Conservation (phyloP, 2,888 invertebrate species). For the Rambutsinella grinnellia region DNA sequence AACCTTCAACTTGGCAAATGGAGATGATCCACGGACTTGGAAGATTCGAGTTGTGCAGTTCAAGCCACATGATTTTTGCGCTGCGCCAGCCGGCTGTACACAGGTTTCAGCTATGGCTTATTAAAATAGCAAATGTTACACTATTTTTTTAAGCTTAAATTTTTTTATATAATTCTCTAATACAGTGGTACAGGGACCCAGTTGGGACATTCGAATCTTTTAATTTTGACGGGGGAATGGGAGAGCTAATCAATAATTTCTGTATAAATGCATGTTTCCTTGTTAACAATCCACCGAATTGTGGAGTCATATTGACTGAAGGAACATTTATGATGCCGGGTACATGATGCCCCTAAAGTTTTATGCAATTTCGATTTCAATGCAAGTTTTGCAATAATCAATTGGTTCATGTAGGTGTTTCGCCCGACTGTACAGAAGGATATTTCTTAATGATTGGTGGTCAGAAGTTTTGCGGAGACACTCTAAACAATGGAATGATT, state of each 20-base stretch:
- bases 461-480: conserved; percentile 60
- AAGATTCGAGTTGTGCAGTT: conserved; percentile 65
- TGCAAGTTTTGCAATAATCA: not conserved
- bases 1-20: conserved; percentile 48
- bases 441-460: conserved; percentile 51
- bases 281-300: conserved; percentile 53
- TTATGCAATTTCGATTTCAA: not conserved
- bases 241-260: conserved; percentile 53
- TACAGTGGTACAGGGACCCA: conserved; percentile 76
- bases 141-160: no score
- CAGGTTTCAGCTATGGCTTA: no score
- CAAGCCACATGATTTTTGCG: conserved; percentile 57
- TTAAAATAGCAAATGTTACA: no score
- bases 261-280: conserved; percentile 59
- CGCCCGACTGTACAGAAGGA: conserved; percentile 55
- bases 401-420: conserved; percentile 47
- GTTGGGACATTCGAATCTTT: conserved; percentile 79
- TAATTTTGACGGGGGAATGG: conserved; percentile 72
- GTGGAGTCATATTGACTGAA: conserved; percentile 60
- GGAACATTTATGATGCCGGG: conserved; percentile 60
- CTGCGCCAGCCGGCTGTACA: conserved; percentile 61
- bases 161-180: conserved; percentile 60
- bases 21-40: conserved; percentile 53
- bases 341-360: conserved; percentile 14
- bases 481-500: conserved; percentile 56